Conservation (phyloP, 2,888 invertebrate species). For the Phengaris arion region DNA sequence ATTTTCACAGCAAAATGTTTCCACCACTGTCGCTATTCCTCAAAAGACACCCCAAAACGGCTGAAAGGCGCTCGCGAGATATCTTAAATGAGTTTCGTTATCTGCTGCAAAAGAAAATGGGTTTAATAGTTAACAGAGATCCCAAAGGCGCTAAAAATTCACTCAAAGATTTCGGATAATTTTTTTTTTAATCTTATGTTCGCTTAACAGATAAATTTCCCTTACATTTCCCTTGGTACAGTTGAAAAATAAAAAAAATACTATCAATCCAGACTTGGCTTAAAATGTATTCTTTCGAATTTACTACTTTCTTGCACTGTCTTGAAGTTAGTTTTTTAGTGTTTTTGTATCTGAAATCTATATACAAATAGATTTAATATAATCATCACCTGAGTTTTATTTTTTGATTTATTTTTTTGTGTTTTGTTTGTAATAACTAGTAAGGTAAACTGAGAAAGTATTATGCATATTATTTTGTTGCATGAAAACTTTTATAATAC, state of each 20-base stretch:
- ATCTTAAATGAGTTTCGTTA: constrained; percentile 79
- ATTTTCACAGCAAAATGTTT: constrained; percentile 33
- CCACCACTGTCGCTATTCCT: constrained; percentile 47
- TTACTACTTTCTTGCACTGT: not conserved
- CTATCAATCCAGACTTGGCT: not conserved
- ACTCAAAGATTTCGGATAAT: constrained; percentile 48
- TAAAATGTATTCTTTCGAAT: not conserved
- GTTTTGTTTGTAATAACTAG: too few relatives aligned
- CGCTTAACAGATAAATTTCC: constrained; percentile 9
- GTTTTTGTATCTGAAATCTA: not conserved
- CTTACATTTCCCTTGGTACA: not conserved
- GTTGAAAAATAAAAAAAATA: constrained; percentile 18
- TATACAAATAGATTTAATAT: not conserved
- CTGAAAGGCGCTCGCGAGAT: constrained; percentile 72
- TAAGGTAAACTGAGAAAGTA: too few relatives aligned
- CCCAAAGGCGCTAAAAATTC: constrained; percentile 60
- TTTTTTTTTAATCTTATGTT: constrained; percentile 34
- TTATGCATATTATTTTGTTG: too few relatives aligned
- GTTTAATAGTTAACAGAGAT: constrained; percentile 75
- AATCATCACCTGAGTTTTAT: too few relatives aligned
- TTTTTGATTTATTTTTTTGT: too few relatives aligned
- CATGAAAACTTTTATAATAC: too few relatives aligned
- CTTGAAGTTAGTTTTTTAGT: not conserved
- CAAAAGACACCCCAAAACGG: constrained; percentile 69
- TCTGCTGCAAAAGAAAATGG: constrained; percentile 74